Evolutionary conservation across 2,888 invertebrate species (phyloP).

Genomic region (Phlogophora meticulosa): DNA sequence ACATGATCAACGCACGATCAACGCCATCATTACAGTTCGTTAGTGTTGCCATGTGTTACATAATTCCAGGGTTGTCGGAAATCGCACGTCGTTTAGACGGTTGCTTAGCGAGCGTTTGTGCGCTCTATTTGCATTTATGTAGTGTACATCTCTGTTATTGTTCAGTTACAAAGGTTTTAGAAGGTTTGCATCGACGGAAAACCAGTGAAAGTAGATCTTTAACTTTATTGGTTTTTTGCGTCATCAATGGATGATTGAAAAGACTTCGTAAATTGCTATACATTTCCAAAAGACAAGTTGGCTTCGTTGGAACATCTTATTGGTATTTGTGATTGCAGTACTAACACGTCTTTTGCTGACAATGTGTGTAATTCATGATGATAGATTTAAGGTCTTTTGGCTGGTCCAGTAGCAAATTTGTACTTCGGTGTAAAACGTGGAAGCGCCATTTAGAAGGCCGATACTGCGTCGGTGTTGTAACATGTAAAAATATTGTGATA

Average conservation of each 20-base stretch:
- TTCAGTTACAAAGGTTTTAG: conserved; percentile 49
- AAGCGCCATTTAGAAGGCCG: conserved; percentile 64
- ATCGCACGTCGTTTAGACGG: conserved; percentile 64
- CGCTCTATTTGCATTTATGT: conserved; percentile 66
- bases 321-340: conserved; percentile 41
- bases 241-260: conserved; percentile 47
- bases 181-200: conserved; percentile 41
- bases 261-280: conserved; percentile 61
- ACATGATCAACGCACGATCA: conserved; percentile 13
- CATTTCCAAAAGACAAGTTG: conserved; percentile 48
- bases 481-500: conserved; percentile 70
- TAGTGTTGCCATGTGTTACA: conserved; percentile 62
- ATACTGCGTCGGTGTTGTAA: conserved; percentile 70
- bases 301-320: conserved; percentile 50
- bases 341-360: conserved; percentile 42
- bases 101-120: conserved; percentile 66
- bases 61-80: conserved; percentile 62
- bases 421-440: conserved; percentile 65
- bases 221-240: conserved; percentile 47
- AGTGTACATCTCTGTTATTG: conserved; percentile 61
- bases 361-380: conserved; percentile 65
- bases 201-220: conserved; percentile 10
- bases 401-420: conserved; percentile 74
- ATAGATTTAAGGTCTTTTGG: conserved; percentile 73
- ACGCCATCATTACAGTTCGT: conserved; percentile 39